Evolutionary conservation across 1,140 invertebrate species (phyloP).

Genomic region (Vanessa atalanta): DNA sequence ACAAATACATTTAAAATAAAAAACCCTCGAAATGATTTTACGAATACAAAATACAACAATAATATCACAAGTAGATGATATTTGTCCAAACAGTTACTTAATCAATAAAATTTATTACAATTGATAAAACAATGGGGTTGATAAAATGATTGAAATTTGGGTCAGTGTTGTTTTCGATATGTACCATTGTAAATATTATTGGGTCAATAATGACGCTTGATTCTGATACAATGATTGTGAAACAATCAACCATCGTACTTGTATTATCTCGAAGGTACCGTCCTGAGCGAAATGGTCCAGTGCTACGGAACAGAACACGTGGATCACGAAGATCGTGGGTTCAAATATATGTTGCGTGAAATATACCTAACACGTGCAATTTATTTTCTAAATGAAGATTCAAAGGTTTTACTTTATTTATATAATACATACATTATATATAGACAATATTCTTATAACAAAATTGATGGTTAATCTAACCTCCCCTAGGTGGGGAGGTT

Average conservation of each 20-base stretch:
- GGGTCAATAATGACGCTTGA: slow-evolving; percentile 20
- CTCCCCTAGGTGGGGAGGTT: no score
- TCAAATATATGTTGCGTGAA: no score
- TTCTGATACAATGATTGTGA: background rate
- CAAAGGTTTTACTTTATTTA: no score
- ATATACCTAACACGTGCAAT: no score
- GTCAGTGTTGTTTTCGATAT: slow-evolving; percentile 29
- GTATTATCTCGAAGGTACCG: slow-evolving; percentile 5
- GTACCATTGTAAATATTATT: slow-evolving; percentile 13
- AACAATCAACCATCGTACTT: slow-evolving; percentile 2
- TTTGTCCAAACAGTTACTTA: background rate
- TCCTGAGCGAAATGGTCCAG: background rate
- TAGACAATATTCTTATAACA: no score
- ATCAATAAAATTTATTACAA: slow-evolving; percentile 15
- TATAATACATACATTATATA: no score
- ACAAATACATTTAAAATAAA: background rate
- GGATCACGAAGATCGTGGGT: no score
- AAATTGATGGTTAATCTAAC: no score
- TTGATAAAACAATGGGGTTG: slow-evolving; percentile 27
- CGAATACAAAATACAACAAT: no score
- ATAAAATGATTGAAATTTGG: slow-evolving; percentile 11
- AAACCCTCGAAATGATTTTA: background rate
- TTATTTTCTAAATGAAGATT: no score
- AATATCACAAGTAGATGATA: no score
- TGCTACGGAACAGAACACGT: no score